Evolutionary conservation across 2,888 invertebrate species (phyloP).

Genomic region (Chorisops tibialis): DNA sequence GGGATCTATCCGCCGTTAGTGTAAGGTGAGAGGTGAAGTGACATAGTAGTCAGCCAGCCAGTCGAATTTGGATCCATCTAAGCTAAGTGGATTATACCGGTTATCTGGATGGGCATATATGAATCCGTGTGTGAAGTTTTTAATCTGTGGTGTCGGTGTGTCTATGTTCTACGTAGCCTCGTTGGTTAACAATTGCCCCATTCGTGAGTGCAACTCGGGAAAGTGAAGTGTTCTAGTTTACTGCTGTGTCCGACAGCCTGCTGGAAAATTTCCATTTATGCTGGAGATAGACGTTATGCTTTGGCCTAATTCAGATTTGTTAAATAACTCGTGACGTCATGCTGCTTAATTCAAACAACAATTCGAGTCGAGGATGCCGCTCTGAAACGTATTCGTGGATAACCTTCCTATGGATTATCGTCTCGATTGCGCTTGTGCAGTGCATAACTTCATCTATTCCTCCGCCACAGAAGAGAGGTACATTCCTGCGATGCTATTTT

Average conservation of each 20-base stretch:
- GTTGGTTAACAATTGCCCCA: background rate
- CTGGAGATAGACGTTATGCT: conserved; percentile 23
- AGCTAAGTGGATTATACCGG: no score
- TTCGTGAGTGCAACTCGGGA: background rate
- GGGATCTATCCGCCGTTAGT: background rate
- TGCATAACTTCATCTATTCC: conserved; percentile 50
- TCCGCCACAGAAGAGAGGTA: conserved; percentile 51
- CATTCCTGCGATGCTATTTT: conserved; percentile 3
- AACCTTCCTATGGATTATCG: conserved; percentile 42
- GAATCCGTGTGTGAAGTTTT: no score
- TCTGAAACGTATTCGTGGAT: conserved; percentile 37
- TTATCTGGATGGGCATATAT: no score
- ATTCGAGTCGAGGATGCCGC: conserved; percentile 1
- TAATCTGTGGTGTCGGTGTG: background rate
- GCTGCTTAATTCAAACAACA: conserved; percentile 26
- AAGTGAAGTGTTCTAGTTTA: no score
- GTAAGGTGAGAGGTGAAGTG: background rate
- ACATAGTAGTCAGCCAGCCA: no score
- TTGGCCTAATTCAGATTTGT: conserved; percentile 22
- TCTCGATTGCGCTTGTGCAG: conserved; percentile 45
- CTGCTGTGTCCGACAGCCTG: background rate
- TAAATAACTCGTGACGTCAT: conserved; percentile 30
- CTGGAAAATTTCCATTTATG: conserved; percentile 4
- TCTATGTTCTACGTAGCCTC: background rate
- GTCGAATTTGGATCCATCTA: no score